Evolutionary conservation across 2,888 invertebrate genomes (phyloP).

Genomic region (Tetropium fuscum): DNA sequence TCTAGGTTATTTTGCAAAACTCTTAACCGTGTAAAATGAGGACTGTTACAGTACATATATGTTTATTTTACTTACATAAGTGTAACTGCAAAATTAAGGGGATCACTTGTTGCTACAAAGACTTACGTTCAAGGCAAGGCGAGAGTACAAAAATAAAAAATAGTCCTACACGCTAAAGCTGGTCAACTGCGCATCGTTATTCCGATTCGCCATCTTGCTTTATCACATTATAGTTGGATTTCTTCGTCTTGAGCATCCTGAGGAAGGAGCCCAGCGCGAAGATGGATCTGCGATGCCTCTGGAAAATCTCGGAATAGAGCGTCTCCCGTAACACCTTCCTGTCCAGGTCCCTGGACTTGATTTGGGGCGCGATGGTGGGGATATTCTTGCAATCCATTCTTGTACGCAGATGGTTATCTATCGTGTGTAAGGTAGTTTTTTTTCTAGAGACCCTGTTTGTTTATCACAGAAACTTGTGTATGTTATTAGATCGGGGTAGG

Average conservation of each 20-base stretch:
- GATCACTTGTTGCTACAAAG: no score
- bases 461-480: conserved; percentile 41
- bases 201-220: conserved; percentile 68
- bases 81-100: no score
- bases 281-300: conserved; percentile 80
- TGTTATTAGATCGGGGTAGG: no score
- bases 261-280: conserved; percentile 82
- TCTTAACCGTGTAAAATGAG: no score
- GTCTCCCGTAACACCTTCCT: conserved; percentile 80
- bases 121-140: no score
- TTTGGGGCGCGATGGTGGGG: conserved; percentile 41
- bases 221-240: conserved; percentile 82
- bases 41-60: no score
- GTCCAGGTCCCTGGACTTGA: conserved; percentile 61
- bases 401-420: not conserved
- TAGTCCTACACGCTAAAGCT: no score
- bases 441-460: conserved; percentile 38
- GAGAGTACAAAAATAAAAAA: no score
- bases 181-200: conserved; percentile 26
- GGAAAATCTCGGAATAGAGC: conserved; percentile 82
- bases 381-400: conserved; percentile 53
- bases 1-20: no score
- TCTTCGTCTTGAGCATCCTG: conserved; percentile 79
- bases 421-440: not conserved
- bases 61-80: no score